Evolutionary conservation across 2,888 invertebrate species (phyloP), one percentile per base, ranked within the genome.

Genomic region (Lapara coniferarum): DNA sequence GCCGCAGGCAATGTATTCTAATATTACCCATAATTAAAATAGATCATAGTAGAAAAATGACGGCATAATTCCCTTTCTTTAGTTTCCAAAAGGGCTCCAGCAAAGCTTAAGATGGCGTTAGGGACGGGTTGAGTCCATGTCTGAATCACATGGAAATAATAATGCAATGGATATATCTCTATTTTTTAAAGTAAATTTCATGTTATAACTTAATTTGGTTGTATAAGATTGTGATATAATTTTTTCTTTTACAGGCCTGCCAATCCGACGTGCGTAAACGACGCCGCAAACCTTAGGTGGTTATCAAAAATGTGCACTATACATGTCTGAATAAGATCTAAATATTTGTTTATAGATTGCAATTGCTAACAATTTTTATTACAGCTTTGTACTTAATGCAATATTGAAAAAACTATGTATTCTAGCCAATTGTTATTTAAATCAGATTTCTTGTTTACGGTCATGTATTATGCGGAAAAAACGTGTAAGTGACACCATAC

Each of bases 201-300:
- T 37, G 7, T 37, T 5, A 3, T 6, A 8, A 37, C 37, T 3
- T 37, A n/a, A n/a, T n/a, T n/a, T 16, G 8, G n/a, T 8, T 53
- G 16, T 16, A n/a, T 52, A 52, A n/a, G 2, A 52, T n/a, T 52
- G 5, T 37, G 10, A 19, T 55, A 55, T 16, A 10, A 25, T 16
- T 16, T 0, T 63, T 19, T 46, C 16, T 49, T 25, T 56, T 63
- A 6, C 49, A 63, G 63, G 49, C 25, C 46, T 19, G 46, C 63
- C 46, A 49, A 19, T 46, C 19, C 19, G 63, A 63, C 2, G 63
- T 13, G 12, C 49, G 63, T 46, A 63, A 63, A 19, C 63, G 63
- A 13, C 63, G 63, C 19, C 63, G 63, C 13, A 49, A 19, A 19
- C 10, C 49, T 12, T 63, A 63, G 49, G 49, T 49, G 10, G 12